phyloP scores from a whole-genome alignment of 2,113 vertebrate genomes.

The Jaculus jaculus region DNA sequence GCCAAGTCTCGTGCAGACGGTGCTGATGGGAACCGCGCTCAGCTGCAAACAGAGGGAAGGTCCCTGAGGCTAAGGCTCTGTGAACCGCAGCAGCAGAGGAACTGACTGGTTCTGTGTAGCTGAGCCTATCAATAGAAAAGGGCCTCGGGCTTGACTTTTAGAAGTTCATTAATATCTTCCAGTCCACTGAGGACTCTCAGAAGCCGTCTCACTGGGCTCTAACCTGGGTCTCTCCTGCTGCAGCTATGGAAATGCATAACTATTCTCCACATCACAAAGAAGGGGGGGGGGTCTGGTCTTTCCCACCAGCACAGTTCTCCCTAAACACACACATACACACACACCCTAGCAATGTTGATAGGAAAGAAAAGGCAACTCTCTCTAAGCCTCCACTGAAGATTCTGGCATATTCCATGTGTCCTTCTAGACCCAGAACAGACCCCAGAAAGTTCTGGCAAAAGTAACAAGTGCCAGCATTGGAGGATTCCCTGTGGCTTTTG shows the following conservation, averaged over 20 bases:
- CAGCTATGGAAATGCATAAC: not conserved
- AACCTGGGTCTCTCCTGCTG: not conserved
- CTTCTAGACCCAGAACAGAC: not conserved
- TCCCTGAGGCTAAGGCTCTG: not conserved
- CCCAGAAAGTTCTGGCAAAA: not conserved
- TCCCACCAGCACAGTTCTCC: not conserved
- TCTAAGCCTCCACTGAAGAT: not conserved
- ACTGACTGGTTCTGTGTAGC: not conserved
- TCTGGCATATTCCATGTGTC: not conserved
- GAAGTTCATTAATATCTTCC: not conserved
- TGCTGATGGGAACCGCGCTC: no score
- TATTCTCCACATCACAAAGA: not conserved
- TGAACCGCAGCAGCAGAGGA: not conserved
- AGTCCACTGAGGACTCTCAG: not conserved
- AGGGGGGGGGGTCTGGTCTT: not conserved
- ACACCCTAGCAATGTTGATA: not conserved
- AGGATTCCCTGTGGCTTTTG: not conserved
- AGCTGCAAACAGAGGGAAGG: not conserved
- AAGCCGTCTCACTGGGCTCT: not conserved
- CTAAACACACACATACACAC: no score
- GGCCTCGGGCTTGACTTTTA: not conserved
- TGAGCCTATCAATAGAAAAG: not conserved
- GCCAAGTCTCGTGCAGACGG: not conserved
- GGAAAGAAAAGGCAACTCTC: not conserved
- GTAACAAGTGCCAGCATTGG: accelerated